Evolutionary conservation across 1,140 invertebrate species (phyloP).

Genomic region (Diorhabda elongata): DNA sequence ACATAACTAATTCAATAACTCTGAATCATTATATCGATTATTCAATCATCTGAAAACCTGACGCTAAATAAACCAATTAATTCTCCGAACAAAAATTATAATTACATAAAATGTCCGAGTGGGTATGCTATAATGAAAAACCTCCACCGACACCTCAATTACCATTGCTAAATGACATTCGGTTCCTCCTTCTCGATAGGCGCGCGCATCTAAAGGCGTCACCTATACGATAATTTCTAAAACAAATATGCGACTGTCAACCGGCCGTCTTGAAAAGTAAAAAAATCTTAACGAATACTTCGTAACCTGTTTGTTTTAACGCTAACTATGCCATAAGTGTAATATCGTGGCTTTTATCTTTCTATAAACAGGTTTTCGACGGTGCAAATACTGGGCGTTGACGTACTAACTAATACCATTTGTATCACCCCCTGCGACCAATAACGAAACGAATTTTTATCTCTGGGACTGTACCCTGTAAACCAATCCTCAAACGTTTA

Average conservation of each 20-base stretch:
- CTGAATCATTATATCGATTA: conserved; percentile 1
- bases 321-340: conserved; percentile 40
- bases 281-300: conserved; percentile 33
- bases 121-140: conserved; percentile 23
- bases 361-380: conserved; percentile 35
- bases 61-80: conserved; percentile 17
- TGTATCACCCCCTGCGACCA: conserved; percentile 29
- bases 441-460: conserved; percentile 19
- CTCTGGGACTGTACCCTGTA: conserved; percentile 5
- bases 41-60: conserved; percentile 12
- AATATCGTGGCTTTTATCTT: conserved; percentile 39
- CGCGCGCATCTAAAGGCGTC: conserved; percentile 36
- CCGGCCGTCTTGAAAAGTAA: conserved; percentile 36
- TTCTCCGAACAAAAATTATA: conserved; percentile 17
- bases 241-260: conserved; percentile 36
- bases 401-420: conserved; percentile 33
- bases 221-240: conserved; percentile 27
- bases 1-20: conserved; percentile 4
- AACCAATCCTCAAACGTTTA: conserved; percentile 21
- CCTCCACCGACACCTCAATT: conserved; percentile 27
- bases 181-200: conserved; percentile 24
- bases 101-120: conserved; percentile 17
- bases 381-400: conserved; percentile 34
- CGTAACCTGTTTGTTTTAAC: conserved; percentile 41
- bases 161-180: conserved; percentile 23